Evolutionary conservation across 1,140 invertebrate genomes (phyloP).

Genomic region (Calliphora vicina): DNA sequence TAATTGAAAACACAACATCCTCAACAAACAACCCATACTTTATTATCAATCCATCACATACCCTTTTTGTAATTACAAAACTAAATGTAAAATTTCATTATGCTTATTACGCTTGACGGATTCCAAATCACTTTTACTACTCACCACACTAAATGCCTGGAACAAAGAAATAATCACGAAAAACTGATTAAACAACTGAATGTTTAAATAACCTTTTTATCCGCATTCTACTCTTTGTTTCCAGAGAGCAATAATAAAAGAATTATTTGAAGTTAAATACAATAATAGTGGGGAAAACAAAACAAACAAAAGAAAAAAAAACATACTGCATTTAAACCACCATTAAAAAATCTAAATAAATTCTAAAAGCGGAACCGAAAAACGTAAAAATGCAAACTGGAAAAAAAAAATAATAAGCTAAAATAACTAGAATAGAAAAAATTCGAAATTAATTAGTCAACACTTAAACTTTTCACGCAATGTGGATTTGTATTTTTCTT

Average conservation of each 20-base stretch:
- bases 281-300: background rate
- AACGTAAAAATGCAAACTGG: too few species aligned
- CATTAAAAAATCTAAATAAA: background rate
- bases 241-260: background rate
- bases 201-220: too few species aligned
- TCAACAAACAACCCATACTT: too few species aligned
- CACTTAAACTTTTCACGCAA: conserved; percentile 27
- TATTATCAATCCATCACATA: too few species aligned
- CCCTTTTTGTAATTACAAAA: background rate
- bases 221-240: too few species aligned
- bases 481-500: background rate
- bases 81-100: background rate
- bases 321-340: background rate
- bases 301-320: background rate
- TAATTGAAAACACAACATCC: too few species aligned
- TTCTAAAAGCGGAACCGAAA: background rate
- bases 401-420: background rate
- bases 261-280: background rate
- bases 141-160: too few species aligned
- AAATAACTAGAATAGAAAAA: background rate
- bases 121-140: background rate
- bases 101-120: background rate
- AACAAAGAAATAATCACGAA: too few species aligned
- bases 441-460: conserved; percentile 26
- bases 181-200: too few species aligned